Evolutionary conservation across 2,888 invertebrate genomes (phyloP), one percentile per base, ranked within the genome.

Genomic region (Sylvicola cinctus): DNA sequence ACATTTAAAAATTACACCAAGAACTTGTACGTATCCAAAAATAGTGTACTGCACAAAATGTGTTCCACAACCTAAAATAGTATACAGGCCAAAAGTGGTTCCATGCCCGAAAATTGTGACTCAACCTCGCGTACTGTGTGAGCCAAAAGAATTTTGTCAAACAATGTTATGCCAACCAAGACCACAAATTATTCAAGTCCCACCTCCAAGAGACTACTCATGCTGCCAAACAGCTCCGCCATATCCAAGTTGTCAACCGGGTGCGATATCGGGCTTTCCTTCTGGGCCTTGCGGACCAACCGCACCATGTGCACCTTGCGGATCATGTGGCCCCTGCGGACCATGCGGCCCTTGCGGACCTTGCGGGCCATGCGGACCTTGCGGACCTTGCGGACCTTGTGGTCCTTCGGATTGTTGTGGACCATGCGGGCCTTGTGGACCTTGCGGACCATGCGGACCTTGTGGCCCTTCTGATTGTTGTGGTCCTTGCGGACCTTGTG

Each of bases 131-230:
- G 43, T 45, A 11, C 46, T 55, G 8, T 49, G 49, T 32, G 53
- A 54, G 31, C 54, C 54, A 2, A 46, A 50, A 27, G 54, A 54
- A 44, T 47, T 55, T 13, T 53, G 52, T 37, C 52, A 53, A 37
- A 48, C 51, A n/a, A 47, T 54, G 32, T 40, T 54, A 29, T 54
- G 54, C 34, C 52, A 55, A 40, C 54, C 54, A 3, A 55, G 52
- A 36, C 52, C 54, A 1, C 54, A 55, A 43, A 45, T 47, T 0
- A 42, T 55, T 20, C 52, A 53, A 43, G 44, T 55, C 32, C 54
- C 54, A n/a, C 47, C 49, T 11, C 49, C 54, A 3, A 40, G 42
- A 8, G 53, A 55, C 36, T 55, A 51, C 36, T 53, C 51, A 39
- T 51, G 52, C 36, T 52, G 51, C 41, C 48, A 49, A 10, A 50